Evolutionary conservation across 2,888 invertebrate genomes (phyloP).

Genomic region (Mythimna albipuncta): DNA sequence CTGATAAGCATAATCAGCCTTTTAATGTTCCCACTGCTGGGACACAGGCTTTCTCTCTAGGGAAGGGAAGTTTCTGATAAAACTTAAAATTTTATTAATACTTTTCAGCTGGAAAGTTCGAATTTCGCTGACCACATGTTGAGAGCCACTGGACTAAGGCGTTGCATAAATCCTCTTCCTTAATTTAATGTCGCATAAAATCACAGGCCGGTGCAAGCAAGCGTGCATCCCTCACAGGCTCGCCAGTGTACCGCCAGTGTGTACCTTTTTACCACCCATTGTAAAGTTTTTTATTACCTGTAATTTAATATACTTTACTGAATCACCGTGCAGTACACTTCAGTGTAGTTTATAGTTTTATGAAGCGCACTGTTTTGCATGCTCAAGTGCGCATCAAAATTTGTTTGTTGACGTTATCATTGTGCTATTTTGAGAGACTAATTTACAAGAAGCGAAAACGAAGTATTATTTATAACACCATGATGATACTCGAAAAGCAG

Average conservation of each 20-base stretch:
- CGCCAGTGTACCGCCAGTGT: constrained; percentile 63
- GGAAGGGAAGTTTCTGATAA: too few species aligned
- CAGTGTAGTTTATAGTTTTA: constrained; percentile 79
- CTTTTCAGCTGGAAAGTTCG: too few species aligned
- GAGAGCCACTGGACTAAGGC: constrained; percentile 37
- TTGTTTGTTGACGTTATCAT: constrained; percentile 48
- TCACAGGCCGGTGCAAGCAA: constrained; percentile 69
- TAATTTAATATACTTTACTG: constrained; percentile 85
- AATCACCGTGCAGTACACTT: constrained; percentile 75
- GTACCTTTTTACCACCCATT: constrained; percentile 77
- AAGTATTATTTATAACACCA: constrained; percentile 33
- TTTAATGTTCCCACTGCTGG: too few species aligned
- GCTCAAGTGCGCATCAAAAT: constrained; percentile 64
- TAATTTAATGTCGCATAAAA: constrained; percentile 82
- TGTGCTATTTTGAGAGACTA: constrained; percentile 24
- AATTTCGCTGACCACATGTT: too few species aligned
- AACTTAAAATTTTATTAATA: too few species aligned
- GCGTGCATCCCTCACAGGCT: constrained; percentile 71
- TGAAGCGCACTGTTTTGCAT: constrained; percentile 70
- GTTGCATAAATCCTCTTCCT: constrained; percentile 73
- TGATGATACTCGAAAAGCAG: constrained; percentile 39
- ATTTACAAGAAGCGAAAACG: constrained; percentile 26
- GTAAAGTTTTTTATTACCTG: constrained; percentile 82
- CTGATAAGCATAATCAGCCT: too few species aligned
- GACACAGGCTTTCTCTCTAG: too few species aligned